phyloP scores from a whole-genome alignment of 2,888 invertebrate species.

The Ernsta delagoae region DNA sequence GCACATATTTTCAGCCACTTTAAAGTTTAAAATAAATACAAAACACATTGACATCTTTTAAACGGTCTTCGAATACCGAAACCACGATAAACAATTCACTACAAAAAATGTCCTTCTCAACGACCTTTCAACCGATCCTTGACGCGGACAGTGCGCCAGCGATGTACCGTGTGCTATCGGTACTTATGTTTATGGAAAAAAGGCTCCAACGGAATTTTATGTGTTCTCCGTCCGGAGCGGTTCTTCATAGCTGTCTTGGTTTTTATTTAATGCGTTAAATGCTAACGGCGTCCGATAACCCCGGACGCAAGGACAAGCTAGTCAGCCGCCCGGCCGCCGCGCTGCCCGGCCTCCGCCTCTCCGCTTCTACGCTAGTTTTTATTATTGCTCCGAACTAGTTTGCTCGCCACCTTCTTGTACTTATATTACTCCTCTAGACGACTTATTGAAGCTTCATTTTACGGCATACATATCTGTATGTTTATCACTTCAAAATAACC shows the following conservation, averaged over 20 bases:
- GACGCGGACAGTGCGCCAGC: constrained; percentile 50
- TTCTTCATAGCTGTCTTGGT: constrained; percentile 77
- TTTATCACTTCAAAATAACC: neutral
- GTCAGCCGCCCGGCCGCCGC: constrained; percentile 56
- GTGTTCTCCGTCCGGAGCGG: constrained; percentile 69
- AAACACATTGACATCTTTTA: constrained; percentile 38
- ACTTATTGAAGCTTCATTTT: neutral
- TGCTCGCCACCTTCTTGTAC: constrained; percentile 25
- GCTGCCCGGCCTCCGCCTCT: constrained; percentile 29
- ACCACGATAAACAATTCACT: constrained; percentile 59
- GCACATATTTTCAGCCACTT: neutral
- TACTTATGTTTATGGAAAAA: constrained; percentile 71
- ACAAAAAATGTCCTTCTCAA: constrained; percentile 74
- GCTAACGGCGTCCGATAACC: constrained; percentile 82
- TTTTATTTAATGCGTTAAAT: constrained; percentile 78
- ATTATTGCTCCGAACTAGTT: constrained; percentile 37
- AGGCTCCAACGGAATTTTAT: constrained; percentile 82
- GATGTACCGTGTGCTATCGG: constrained; percentile 75
- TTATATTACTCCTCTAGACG: constrained; percentile 6
- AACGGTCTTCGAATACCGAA: constrained; percentile 49
- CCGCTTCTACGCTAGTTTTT: constrained; percentile 53
- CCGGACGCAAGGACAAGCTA: constrained; percentile 75
- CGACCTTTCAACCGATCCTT: constrained; percentile 75
- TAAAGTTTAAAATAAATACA: constrained; percentile 4
- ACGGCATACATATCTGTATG: neutral